These are phyloP conservation scores for Galaxias olidus DNA, from an alignment of 2,797 vertebrate genomes.

Conservation along the genomic window DNA sequence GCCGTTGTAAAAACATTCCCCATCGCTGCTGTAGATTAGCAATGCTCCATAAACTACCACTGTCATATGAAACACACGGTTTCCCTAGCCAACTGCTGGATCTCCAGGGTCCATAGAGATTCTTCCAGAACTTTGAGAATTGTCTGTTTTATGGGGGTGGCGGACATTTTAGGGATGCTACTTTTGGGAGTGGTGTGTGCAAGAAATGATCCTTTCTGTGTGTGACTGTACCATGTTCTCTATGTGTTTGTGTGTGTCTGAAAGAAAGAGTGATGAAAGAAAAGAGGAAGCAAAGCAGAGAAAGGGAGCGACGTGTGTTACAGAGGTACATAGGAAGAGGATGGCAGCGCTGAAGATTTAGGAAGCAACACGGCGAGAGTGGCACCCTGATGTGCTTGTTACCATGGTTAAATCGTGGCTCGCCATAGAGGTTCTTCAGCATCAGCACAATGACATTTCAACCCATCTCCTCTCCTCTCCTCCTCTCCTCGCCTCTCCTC, in stretches of 20 bases:
- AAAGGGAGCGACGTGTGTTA: background rate
- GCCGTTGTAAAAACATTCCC: too few species aligned
- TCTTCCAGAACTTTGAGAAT: too few species aligned
- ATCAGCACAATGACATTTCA: constrained; percentile 18
- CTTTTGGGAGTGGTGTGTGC: too few species aligned
- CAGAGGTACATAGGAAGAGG: background rate
- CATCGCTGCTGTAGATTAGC: too few species aligned
- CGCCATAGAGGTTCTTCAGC: constrained; percentile 8
- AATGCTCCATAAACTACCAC: too few species aligned
- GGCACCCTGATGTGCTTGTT: background rate
- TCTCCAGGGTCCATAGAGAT: too few species aligned
- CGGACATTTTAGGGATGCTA: too few species aligned
- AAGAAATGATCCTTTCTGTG: background rate
- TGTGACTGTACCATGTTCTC: background rate
- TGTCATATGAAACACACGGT: too few species aligned
- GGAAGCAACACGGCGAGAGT: background rate
- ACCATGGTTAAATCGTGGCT: background rate
- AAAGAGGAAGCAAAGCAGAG: background rate
- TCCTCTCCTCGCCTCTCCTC: constrained; percentile 16
- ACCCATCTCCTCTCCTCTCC: background rate
- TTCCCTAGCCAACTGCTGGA: too few species aligned
- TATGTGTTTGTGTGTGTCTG: background rate
- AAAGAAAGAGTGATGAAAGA: background rate
- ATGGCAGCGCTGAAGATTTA: background rate
- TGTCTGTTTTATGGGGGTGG: too few species aligned